These are phyloP conservation scores for Terebella lapidaria DNA, from an alignment of 2,888 invertebrate species.

Conservation along the genomic window DNA sequence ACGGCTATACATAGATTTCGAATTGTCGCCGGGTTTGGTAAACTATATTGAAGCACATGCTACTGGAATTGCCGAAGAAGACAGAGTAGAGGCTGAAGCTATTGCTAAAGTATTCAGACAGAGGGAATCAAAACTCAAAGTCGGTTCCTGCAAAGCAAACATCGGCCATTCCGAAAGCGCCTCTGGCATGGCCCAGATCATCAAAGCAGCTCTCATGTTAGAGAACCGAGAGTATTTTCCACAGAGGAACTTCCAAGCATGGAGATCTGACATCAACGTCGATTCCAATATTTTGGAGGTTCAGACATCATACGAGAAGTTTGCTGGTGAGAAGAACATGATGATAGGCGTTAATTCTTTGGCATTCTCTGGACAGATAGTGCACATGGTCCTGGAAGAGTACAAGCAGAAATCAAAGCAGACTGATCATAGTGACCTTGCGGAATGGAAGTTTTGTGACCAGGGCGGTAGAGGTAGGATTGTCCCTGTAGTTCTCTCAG, in stretches of 20 bases:
- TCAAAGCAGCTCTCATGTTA: conserved; percentile 16
- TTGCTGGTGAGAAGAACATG: conserved; percentile 6
- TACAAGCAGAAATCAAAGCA: background rate
- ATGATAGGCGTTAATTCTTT: conserved; percentile 17
- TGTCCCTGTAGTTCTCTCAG: conserved; percentile 13
- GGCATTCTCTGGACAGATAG: conserved; percentile 20
- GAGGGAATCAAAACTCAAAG: conserved; percentile 4
- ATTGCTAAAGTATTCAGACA: conserved; percentile 25
- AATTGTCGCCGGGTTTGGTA: conserved; percentile 8
- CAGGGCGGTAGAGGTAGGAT: conserved; percentile 2
- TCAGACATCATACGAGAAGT: conserved; percentile 7
- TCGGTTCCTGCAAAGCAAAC: conserved; percentile 21
- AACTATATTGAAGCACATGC: conserved; percentile 44
- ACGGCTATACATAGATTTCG: conserved; percentile 3
- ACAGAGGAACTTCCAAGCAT: conserved; percentile 11
- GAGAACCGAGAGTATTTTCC: conserved; percentile 11
- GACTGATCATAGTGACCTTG: background rate
- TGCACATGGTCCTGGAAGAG: conserved; percentile 20
- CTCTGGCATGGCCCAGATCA: conserved; percentile 12
- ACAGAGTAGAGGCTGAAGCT: conserved; percentile 37
- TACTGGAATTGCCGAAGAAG: conserved; percentile 42
- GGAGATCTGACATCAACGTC: background rate
- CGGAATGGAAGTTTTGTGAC: conserved; percentile 16
- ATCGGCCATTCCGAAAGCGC: conserved; percentile 17
- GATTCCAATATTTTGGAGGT: conserved; percentile 10